Evolutionary conservation across 2,888 invertebrate species (phyloP).

Genomic region (Ormia ochracea): DNA sequence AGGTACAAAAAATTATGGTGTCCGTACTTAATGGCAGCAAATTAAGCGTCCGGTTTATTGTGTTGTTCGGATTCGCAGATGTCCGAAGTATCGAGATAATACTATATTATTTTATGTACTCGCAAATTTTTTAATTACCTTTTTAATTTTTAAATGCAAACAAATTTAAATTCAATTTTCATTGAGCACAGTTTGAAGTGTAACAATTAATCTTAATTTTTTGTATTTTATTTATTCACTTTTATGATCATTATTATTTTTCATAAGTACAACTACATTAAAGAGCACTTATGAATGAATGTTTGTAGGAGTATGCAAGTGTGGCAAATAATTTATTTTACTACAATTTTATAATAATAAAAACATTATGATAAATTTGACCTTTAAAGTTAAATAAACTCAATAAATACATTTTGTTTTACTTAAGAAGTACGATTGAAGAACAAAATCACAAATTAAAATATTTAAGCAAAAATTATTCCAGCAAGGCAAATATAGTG

Average conservation of each 20-base stretch:
- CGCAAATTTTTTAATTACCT: not conserved
- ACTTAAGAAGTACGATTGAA: slow-evolving; percentile 11
- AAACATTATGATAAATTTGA: slow-evolving; percentile 29
- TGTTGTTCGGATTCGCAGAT: too few species aligned
- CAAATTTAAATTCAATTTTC: not conserved
- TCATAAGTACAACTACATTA: not conserved
- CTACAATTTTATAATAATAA: slow-evolving; percentile 9
- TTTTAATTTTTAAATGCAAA: not conserved
- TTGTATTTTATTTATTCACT: not conserved
- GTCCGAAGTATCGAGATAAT: too few species aligned
- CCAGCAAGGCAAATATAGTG: not conserved
- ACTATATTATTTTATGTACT: not conserved
- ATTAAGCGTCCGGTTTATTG: too few species aligned
- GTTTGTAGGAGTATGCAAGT: too few species aligned
- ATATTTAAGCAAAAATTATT: not conserved
- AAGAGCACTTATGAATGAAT: not conserved
- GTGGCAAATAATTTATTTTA: slow-evolving; percentile 37
- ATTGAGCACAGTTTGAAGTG: not conserved
- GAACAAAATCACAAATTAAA: not conserved
- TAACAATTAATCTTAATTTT: slow-evolving; percentile 5
- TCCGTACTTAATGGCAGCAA: too few species aligned
- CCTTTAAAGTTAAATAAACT: slow-evolving; percentile 51
- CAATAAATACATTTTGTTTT: slow-evolving; percentile 6
- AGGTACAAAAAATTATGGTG: too few species aligned
- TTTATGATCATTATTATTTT: not conserved